Base-by-base conservation (phyloP, 1,140 invertebrate species). In the Cheumatopsyche charites region DNA sequence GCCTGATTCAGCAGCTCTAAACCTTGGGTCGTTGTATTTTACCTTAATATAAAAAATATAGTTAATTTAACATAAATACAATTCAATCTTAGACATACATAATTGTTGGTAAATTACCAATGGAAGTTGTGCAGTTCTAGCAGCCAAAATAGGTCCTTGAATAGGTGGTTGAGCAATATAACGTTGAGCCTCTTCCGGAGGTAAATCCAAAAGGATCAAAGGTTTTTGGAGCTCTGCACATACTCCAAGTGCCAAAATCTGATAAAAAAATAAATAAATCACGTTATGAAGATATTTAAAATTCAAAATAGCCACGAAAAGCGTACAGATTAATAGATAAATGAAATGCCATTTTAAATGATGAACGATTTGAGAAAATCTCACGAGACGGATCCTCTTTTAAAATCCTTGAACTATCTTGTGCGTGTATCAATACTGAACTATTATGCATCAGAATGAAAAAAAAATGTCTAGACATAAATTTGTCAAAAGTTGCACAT, bases 101-200 rank as follows among this genome's bases (percentile, higher is more conserved):
- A 42, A 42, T 42, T 42, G 13, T 7, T 42, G 13, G 13, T 42
- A 17, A 77, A 75, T 78, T 73, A 84, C 82, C 78, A 84, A 72
- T 21, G 82, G 82, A 11, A 82, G 70, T 0, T 80, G 77, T 19
- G 78, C 79, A 36, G 80, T 82, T 11, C 79, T 78, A 0, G 77
- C 75, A 21, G 80, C 77, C 1, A 83, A 76, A 73, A 79, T 71
- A 0, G 83, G 83, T 0, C 77, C 76, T 41, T 77, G 78, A 76
- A 82, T 81, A 6, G 82, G 82, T 0, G 80, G 83, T 71, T 79
- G 81, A 69, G 82, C 82, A 13, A 90, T 78, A 69, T 85, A 86
- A 77, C 86, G 82, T 82, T 88, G 86, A 0, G 88, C 88, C 74
- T 89, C 87, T 75, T 87, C 86, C 1, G 88, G 88, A 11, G 85